Conservation (phyloP, 2,888 invertebrate genomes). For the Hoplodrina ambigua region DNA sequence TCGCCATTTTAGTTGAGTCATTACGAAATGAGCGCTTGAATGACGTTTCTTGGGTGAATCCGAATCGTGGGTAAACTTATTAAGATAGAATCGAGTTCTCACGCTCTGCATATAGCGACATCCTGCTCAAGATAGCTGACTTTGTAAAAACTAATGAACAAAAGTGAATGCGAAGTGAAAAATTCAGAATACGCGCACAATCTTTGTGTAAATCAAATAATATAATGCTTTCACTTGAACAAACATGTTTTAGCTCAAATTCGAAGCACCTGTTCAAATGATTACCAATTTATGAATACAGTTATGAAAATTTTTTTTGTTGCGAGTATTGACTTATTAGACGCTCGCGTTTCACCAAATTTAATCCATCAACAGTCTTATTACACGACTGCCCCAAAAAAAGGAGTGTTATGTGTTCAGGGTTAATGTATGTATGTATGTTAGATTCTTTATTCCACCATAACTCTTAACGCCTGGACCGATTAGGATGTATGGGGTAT, state of each 20-base stretch:
- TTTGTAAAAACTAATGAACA: slow-evolving; percentile 57
- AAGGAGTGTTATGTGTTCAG: too few species aligned
- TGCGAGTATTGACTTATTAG: neutral
- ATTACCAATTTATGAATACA: slow-evolving; percentile 16
- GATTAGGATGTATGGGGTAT: too few species aligned
- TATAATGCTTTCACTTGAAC: slow-evolving; percentile 42
- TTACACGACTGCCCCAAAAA: too few species aligned
- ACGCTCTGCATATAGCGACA: slow-evolving; percentile 65
- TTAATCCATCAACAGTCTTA: too few species aligned
- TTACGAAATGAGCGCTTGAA: slow-evolving; percentile 58
- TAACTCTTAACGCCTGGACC: too few species aligned
- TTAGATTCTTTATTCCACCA: too few species aligned
- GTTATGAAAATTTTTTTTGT: neutral
- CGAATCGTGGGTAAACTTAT: slow-evolving; percentile 68
- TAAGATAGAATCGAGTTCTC: slow-evolving; percentile 65
- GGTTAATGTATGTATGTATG: too few species aligned
- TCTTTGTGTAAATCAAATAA: slow-evolving; percentile 25
- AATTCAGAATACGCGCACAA: slow-evolving; percentile 35
- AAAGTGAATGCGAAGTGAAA: slow-evolving; percentile 46
- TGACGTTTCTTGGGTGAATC: slow-evolving; percentile 62
- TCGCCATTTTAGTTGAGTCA: slow-evolving; percentile 44
- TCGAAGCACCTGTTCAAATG: slow-evolving; percentile 9
- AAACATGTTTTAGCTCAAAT: slow-evolving; percentile 21
- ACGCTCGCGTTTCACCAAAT: neutral
- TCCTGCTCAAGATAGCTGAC: slow-evolving; percentile 59